Conservation (phyloP, 1,140 invertebrate species). For the Drosophila melanogaster region Release_6_plus_ISO1_MT NT_037436.4:14080001-14080500, state of each 20-base stretch:
- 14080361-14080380: constrained; percentile 89
- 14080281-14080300: constrained; percentile 86
- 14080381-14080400: constrained; percentile 89
- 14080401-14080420: constrained; percentile 89
- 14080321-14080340: constrained; percentile 91
- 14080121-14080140: constrained; percentile 89
- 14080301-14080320: constrained; percentile 85
- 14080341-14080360: constrained; percentile 91
- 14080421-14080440: constrained; percentile 90
- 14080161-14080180: constrained; percentile 71
- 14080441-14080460: constrained; percentile 4
- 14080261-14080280: constrained; percentile 90
- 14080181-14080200: constrained; percentile 85
- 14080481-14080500: constrained; percentile 7
- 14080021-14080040: constrained; percentile 2
- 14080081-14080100: constrained; percentile 87
- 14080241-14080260: constrained; percentile 93
- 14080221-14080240: constrained; percentile 90
- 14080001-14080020: constrained; percentile 29
- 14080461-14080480: constrained; percentile 34
- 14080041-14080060: constrained; percentile 59
- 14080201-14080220: constrained; percentile 89
- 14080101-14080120: constrained; percentile 86
- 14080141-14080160: constrained; percentile 89
- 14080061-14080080: constrained; percentile 85